Conservation (phyloP, 2,797 vertebrate species). For the Petrocephalus sullivani region DNA sequence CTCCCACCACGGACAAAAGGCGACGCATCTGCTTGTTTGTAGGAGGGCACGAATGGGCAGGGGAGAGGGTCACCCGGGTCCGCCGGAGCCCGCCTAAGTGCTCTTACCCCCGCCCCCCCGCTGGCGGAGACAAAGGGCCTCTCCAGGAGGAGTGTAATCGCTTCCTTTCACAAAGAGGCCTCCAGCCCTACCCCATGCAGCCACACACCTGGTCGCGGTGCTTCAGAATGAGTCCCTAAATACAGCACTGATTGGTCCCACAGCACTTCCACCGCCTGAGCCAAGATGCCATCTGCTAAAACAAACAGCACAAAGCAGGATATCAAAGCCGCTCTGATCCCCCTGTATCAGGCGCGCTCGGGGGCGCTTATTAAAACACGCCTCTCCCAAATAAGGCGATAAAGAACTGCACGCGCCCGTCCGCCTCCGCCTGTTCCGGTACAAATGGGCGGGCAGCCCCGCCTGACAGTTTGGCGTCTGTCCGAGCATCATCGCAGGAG, state of each 20-base stretch:
- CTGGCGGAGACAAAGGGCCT: background rate
- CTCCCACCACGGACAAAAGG: background rate
- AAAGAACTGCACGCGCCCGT: background rate
- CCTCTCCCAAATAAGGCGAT: background rate
- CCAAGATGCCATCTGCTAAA: background rate
- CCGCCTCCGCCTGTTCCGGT: too few relatives aligned
- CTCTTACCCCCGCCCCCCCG: background rate
- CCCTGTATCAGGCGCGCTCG: background rate
- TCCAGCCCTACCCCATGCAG: background rate
- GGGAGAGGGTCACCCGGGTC: background rate
- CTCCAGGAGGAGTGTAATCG: background rate
- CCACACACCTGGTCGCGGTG: background rate
- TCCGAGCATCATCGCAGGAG: background rate
- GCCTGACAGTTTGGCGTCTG: background rate
- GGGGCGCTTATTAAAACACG: background rate
- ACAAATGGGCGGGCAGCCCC: background rate
- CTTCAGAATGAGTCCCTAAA: constrained; percentile 12
- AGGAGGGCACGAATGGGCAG: background rate
- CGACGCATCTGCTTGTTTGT: background rate
- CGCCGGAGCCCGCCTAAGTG: background rate
- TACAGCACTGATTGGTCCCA: background rate
- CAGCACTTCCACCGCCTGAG: background rate
- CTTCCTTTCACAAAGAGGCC: background rate
- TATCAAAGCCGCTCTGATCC: background rate
- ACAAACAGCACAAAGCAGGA: background rate